Percentiles rank a stretch among this genome's conserved stretches.
These are phyloP conservation scores for Steatornis caripensis DNA, from an alignment of 2,113 vertebrate genomes.

Conservation along the genomic window DNA sequence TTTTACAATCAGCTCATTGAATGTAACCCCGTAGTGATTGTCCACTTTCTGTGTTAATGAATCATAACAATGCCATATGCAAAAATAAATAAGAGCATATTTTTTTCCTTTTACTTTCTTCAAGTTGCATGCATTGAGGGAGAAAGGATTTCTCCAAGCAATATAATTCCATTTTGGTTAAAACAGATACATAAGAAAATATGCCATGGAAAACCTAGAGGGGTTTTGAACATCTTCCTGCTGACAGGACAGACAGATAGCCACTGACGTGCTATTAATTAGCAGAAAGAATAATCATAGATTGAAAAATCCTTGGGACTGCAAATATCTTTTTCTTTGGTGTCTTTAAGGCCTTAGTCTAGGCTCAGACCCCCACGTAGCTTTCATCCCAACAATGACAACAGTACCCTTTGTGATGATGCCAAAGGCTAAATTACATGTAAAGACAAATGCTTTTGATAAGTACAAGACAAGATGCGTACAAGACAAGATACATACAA, in stretches of 20 bases:
- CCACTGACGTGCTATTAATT: constrained; percentile 6
- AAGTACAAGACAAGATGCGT: background rate
- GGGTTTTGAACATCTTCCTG: background rate
- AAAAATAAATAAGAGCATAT: background rate
- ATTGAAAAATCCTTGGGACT: background rate
- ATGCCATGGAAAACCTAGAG: background rate
- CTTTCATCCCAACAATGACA: background rate
- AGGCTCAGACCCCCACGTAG: background rate
- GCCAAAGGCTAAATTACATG: background rate
- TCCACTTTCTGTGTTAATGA: background rate
- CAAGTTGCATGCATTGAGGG: background rate
- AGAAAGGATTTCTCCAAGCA: constrained; percentile 10
- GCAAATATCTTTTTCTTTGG: background rate
- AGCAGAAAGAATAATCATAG: background rate
- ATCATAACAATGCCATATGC: background rate
- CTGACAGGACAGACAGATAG: background rate
- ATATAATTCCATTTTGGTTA: background rate
- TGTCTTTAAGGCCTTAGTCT: background rate
- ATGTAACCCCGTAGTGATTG: background rate
- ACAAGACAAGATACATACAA: no score
- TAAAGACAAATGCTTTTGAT: background rate
- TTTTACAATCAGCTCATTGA: background rate
- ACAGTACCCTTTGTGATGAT: background rate
- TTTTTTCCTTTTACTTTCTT: background rate
- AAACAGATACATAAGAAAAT: background rate